Conservation (phyloP, 2,113 vertebrate genomes). For the Macaca nemestrina region DNA sequence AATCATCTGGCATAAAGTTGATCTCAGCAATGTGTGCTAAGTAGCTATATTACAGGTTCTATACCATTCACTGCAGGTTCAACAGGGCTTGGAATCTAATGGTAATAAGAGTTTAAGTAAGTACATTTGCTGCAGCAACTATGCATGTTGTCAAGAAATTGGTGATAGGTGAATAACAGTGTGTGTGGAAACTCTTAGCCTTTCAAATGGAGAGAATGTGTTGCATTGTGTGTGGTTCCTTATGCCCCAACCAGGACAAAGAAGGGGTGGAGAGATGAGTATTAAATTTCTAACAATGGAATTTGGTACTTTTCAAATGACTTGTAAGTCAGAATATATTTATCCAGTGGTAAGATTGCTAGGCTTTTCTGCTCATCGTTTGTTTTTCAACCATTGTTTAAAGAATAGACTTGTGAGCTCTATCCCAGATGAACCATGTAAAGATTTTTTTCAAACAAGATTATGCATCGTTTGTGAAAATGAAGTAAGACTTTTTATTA, state of each 20-base stretch:
- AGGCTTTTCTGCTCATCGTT: background rate
- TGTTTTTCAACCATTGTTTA: background rate
- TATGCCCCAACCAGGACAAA: background rate
- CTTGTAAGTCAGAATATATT: constrained; percentile 3
- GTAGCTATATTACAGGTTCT: background rate
- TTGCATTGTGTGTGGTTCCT: background rate
- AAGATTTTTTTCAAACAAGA: background rate
- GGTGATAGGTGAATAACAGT: background rate
- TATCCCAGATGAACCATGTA: background rate
- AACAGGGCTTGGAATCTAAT: background rate
- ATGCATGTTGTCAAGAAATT: background rate
- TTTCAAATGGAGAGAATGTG: background rate
- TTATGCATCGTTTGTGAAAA: constrained; percentile 36
- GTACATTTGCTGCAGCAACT: background rate
- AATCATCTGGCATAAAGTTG: background rate
- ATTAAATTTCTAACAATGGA: background rate
- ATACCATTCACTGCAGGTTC: background rate
- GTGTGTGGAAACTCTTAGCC: background rate
- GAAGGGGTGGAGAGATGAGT: background rate
- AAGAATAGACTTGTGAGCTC: background rate
- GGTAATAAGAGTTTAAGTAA: background rate
- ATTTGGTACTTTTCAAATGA: background rate
- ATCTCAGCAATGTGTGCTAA: background rate
- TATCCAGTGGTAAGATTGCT: background rate
- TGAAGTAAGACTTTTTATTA: background rate